Base-by-base conservation (phyloP, 1,140 invertebrate genomes). In the Neomicropteryx cornuta region DNA sequence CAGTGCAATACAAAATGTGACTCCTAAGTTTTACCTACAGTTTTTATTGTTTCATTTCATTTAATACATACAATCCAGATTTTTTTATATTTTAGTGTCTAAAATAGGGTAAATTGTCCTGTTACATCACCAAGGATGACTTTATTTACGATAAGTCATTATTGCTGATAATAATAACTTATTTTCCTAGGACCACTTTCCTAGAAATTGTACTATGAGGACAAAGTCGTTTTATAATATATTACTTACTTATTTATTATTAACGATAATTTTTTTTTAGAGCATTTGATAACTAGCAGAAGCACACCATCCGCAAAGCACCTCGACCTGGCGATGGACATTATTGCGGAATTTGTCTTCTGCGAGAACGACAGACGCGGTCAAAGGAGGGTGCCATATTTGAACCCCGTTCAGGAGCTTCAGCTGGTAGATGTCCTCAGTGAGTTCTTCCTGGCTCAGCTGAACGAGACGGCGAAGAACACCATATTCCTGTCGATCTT, bases 331-430 rank as follows among this genome's bases (percentile, higher is more conserved):
- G 77, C 79, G 18, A 73, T 83, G 60, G 82, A 87, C 44, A 63
- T 89, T 17, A 87, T 87, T 59, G 73, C 81, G 3, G 83, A 87
- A 53, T 87, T 85, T 58, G 73, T 89, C 17, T 89, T 89, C 50
- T 78, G 78, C 34, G 84, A 89, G 57, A 70, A 77, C 0, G 81
- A 83, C 27, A 68, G 74, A 19, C 66, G 77, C 14, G 76, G 78
- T 20, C 68, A 70, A 27, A 70, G 73, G 24, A 67, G 72, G 21
- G 48, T 53, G 10, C 48, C 58, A 0, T 61, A 62, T 41, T 53
- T 83, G 33, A 74, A 66, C 35, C 70, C 78, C 0, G 65, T 87
- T 21, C 77, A 83, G 48, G 83, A 87, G 48, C 55, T 87, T 14
- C 81, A 87, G 47, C 55, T 89, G 0, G 73, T 87, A 17, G 75